phyloP scores from a whole-genome alignment of 2,888 invertebrate genomes.

The Lampropteryx suffumata region DNA sequence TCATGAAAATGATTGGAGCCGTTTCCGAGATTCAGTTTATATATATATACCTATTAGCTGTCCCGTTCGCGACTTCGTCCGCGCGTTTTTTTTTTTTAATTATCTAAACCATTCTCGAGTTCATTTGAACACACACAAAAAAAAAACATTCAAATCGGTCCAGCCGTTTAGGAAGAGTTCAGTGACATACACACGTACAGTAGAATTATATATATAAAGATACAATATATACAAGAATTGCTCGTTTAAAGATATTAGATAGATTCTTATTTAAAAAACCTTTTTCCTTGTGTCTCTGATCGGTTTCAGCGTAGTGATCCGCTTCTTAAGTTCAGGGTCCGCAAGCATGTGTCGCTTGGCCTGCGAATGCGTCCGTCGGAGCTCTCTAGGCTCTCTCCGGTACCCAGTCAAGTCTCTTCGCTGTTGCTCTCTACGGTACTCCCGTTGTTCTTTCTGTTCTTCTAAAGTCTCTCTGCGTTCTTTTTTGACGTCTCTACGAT shows the following conservation, averaged over 20 bases:
- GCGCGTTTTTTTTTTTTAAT: no score
- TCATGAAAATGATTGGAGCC: no score
- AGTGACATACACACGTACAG: no score
- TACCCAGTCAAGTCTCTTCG: conserved; percentile 26
- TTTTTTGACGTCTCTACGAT: conserved; percentile 28
- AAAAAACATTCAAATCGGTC: no score
- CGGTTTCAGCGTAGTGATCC: conserved; percentile 45
- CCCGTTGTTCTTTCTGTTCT: neutral
- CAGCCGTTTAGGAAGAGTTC: no score
- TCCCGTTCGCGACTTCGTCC: no score
- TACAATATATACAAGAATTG: no score
- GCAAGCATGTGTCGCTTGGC: conserved; percentile 63
- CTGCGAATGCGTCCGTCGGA: conserved; percentile 51
- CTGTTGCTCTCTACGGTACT: conserved; percentile 32
- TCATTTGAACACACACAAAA: no score
- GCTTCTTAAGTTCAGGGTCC: conserved; percentile 48
- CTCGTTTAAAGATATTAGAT: neutral
- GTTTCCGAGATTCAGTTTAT: no score
- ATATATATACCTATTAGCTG: no score
- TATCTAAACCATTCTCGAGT: no score
- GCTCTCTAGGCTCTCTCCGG: conserved; percentile 32
- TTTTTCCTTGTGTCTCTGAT: conserved; percentile 60
- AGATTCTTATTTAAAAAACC: conserved; percentile 34
- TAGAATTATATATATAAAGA: no score
- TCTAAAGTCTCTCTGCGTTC: neutral